Base-by-base conservation (phyloP, 2,888 invertebrate species). In the Cantharis rufa region DNA sequence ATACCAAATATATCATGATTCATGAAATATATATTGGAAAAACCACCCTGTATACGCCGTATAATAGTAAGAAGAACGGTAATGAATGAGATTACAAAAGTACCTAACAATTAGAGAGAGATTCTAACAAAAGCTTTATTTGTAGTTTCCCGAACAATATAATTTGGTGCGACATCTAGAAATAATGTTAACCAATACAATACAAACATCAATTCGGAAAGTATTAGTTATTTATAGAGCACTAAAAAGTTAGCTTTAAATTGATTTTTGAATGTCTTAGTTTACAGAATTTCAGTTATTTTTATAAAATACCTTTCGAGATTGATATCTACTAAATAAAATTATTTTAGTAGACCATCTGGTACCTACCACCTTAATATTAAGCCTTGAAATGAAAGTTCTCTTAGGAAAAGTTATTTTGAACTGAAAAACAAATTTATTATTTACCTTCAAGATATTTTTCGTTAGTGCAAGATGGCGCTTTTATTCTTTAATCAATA, bases 401-500 rank as follows among this genome's bases (percentile, higher is more conserved):
- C 48, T 48, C 48, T 48, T 48, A 48, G 48, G 48, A 48, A 48
- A 48, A 48, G n/a, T 48, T 48, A 48, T 48, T 48, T 63, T 66
- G 64, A 66, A 66, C 16, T 66, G 24, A 66, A 66, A 66, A 66
- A 15, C 64, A 66, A 66, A 66, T 66, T 21, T 66, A 21, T 24
- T 66, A 24, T 66, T 66, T 66, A 66, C 64, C 64, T 66, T 24
- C 18, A 21, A 66, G 24, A 66, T 66, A 66, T 66, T 66, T 18
- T 66, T 21, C 24, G 64, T 66, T 66, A 66, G 18, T 66, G 24
- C 21, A 24, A 76, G 76, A 76, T 72, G 76, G 76, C 76, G 76
- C 70, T 69, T 62, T 76, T 66, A 66, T 66, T 69, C 28, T 69
- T 28, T 70, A 76, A 76, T 77, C 77, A 68, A 77, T 77, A 77